Evolutionary conservation across 2,888 invertebrate species (phyloP).

Genomic region (Sesamia inferens): DNA sequence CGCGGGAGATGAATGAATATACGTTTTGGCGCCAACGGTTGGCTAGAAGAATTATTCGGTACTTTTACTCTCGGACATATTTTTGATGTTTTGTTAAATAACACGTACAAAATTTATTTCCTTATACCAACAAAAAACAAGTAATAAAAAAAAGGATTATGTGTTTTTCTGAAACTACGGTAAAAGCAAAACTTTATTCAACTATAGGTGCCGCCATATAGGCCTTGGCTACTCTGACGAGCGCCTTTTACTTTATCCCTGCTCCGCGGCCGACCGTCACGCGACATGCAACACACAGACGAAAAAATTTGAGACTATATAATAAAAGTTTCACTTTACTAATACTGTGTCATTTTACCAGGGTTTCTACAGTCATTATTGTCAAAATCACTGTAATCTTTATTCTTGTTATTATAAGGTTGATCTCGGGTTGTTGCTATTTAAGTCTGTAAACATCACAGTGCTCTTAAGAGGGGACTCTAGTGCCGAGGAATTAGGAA

Average conservation of each 20-base stretch:
- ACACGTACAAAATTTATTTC: not conserved
- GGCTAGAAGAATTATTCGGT: not conserved
- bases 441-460: not conserved
- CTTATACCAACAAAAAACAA: not conserved
- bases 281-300: too few relatives aligned
- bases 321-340: not conserved
- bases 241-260: too few relatives aligned
- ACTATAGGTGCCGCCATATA: too few relatives aligned
- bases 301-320: too few relatives aligned
- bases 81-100: constrained; percentile 1
- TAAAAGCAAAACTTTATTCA: too few relatives aligned
- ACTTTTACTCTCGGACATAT: not conserved
- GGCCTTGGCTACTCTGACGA: too few relatives aligned
- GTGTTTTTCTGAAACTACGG: too few relatives aligned
- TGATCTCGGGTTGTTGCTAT: too few relatives aligned
- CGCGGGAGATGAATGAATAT: constrained; percentile 45
- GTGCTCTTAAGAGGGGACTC: too few relatives aligned
- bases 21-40: constrained; percentile 59
- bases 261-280: too few relatives aligned
- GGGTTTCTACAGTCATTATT: not conserved
- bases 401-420: not conserved
- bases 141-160: not conserved
- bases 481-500: too few relatives aligned
- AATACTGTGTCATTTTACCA: not conserved
- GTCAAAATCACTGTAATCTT: not conserved